phyloP scores from a whole-genome alignment of 2,797 vertebrate genomes.

The Cheirogaleus major region DNA sequence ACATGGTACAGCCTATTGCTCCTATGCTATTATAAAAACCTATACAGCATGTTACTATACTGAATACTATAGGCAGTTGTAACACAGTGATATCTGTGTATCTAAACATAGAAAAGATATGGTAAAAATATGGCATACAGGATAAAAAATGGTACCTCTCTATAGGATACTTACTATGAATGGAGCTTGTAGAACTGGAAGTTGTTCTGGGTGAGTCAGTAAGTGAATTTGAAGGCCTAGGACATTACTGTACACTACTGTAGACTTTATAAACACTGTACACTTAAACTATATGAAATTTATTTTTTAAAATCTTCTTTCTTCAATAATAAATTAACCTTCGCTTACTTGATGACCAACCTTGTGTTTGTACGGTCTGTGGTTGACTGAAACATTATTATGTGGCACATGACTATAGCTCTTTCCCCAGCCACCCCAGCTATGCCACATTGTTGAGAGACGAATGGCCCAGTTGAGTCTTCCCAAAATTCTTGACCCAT shows the following conservation, averaged over 20 bases:
- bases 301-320: not conserved
- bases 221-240: not conserved
- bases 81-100: not conserved
- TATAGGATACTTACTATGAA: not conserved
- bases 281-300: not conserved
- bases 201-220: not conserved
- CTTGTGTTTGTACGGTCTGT: not conserved
- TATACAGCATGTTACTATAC: not conserved
- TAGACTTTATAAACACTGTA: not conserved
- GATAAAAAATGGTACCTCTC: not conserved
- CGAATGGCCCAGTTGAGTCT: not conserved
- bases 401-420: not conserved
- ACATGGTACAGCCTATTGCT: not conserved
- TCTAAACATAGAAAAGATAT: not conserved
- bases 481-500: not conserved
- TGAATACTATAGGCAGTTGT: not conserved
- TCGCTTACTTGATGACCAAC: not conserved
- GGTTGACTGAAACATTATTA: not conserved
- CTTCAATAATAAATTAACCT: not conserved
- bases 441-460: not conserved
- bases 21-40: not conserved
- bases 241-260: not conserved
- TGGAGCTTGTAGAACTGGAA: not conserved
- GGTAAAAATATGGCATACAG: not conserved
- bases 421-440: not conserved